A percentile compares a stretch with the other conserved stretches of the same genome.
phyloP scores from a whole-genome alignment of 2,888 invertebrate genomes.

The Piscicola geometra region DNA sequence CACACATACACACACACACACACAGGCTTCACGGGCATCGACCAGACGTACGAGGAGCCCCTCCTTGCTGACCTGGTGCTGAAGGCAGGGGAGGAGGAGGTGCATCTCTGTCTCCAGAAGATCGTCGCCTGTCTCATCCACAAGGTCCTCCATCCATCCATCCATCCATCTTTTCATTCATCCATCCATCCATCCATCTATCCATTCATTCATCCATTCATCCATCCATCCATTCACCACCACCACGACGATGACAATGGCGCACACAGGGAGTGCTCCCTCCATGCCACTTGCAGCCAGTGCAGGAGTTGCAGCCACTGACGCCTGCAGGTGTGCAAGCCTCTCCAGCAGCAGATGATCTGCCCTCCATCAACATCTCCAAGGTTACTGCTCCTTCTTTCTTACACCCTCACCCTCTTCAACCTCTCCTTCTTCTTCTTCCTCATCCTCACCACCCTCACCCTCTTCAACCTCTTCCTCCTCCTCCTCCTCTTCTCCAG shows the following conservation, averaged over 20 bases:
- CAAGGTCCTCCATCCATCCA: no score
- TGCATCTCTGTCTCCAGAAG: conserved; percentile 79
- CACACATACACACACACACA: not conserved
- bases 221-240: no score
- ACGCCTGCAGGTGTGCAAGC: conserved; percentile 68
- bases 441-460: not conserved
- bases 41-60: conserved; percentile 85
- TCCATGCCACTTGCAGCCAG: conserved; percentile 57
- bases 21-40: conserved; percentile 74
- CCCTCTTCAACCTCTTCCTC: not conserved
- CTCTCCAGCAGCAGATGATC: conserved; percentile 63
- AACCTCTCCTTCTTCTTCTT: not conserved
- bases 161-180: no score
- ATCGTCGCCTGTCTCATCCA: conserved; percentile 76
- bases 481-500: conserved; percentile 44
- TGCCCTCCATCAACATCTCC: conserved; percentile 71
- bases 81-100: conserved; percentile 73
- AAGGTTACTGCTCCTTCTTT: conserved; percentile 44
- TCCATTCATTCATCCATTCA: no score
- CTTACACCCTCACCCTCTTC: not conserved
- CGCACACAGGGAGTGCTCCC: conserved; percentile 66
- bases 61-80: conserved; percentile 78
- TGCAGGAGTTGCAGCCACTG: conserved; percentile 77
- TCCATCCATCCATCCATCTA: no score
- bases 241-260: no score